Conservation (phyloP, 2,888 invertebrate genomes). For the Tiliacea citrago region DNA sequence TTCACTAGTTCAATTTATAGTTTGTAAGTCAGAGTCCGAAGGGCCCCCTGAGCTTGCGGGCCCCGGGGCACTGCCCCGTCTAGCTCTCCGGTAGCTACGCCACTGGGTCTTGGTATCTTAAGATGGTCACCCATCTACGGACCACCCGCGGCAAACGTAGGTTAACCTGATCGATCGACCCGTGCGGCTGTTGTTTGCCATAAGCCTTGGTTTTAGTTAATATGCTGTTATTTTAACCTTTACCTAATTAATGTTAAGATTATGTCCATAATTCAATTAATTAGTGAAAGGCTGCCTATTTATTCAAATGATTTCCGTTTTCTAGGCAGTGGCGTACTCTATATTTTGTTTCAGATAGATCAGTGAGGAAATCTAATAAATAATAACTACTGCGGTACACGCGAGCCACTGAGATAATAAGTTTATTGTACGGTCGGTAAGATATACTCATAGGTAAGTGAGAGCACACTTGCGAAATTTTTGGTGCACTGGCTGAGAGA, state of each 20-base stretch:
- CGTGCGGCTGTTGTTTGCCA: no score
- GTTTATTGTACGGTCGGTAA: slow-evolving; percentile 25
- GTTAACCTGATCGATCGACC: no score
- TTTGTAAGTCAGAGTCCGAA: no score
- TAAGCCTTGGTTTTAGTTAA: no score
- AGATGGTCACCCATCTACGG: no score
- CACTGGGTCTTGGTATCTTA: no score
- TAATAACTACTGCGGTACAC: slow-evolving; percentile 20
- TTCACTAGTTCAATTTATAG: no score
- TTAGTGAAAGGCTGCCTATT: slow-evolving; percentile 29
- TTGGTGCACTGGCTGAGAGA: not conserved
- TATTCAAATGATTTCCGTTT: slow-evolving; percentile 27
- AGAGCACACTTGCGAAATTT: not conserved
- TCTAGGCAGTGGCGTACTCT: slow-evolving; percentile 7
- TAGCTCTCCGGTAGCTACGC: no score
- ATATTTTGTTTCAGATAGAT: slow-evolving; percentile 41
- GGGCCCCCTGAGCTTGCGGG: no score
- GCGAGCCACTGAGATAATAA: slow-evolving; percentile 31
- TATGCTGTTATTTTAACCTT: no score
- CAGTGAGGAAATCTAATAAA: slow-evolving; percentile 27
- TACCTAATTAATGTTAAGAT: not conserved
- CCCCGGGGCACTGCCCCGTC: no score
- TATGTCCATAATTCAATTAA: not conserved
- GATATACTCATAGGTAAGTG: slow-evolving; percentile 24
- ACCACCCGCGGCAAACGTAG: no score